Evolutionary conservation across 2,888 invertebrate genomes (phyloP).

Genomic region (Cantharis rustica): DNA sequence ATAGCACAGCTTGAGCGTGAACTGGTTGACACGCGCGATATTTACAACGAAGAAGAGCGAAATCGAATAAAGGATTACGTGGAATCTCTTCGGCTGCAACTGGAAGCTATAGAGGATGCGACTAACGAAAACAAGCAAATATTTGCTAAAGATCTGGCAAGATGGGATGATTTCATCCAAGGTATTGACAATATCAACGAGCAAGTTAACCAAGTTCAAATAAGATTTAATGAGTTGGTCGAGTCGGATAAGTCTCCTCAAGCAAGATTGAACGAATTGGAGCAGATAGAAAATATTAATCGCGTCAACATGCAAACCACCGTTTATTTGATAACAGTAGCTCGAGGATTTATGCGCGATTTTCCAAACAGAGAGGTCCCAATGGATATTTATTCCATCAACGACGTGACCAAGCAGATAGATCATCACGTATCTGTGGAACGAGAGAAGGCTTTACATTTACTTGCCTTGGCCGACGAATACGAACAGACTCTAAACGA

Average conservation of each 20-base stretch:
- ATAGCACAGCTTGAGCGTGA: constrained; percentile 67
- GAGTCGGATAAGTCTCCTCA: constrained; percentile 69
- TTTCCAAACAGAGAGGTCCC: constrained; percentile 75
- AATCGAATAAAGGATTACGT: constrained; percentile 62
- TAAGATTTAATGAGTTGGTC: constrained; percentile 61
- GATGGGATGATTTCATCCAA: constrained; percentile 74
- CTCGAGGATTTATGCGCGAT: constrained; percentile 67
- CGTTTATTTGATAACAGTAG: constrained; percentile 65
- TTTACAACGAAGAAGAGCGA: constrained; percentile 56
- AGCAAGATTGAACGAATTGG: constrained; percentile 70
- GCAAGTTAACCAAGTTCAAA: constrained; percentile 59
- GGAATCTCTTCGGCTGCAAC: constrained; percentile 67
- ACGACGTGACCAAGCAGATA: constrained; percentile 71
- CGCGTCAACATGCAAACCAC: constrained; percentile 65
- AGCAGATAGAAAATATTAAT: constrained; percentile 71
- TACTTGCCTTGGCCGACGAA: constrained; percentile 79
- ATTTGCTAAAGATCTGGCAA: constrained; percentile 65
- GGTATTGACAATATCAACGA: constrained; percentile 64
- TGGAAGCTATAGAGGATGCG: constrained; percentile 71
- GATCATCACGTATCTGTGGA: constrained; percentile 73
- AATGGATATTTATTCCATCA: constrained; percentile 66
- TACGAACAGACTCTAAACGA: constrained; percentile 88
- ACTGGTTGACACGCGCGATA: constrained; percentile 58
- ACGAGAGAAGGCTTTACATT: constrained; percentile 75
- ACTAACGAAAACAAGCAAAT: constrained; percentile 64